A percentile compares a stretch with the other conserved stretches of the same genome.
These are phyloP conservation scores for Meta bourneti DNA, from an alignment of 2,888 invertebrate species.

Conservation along the genomic window DNA sequence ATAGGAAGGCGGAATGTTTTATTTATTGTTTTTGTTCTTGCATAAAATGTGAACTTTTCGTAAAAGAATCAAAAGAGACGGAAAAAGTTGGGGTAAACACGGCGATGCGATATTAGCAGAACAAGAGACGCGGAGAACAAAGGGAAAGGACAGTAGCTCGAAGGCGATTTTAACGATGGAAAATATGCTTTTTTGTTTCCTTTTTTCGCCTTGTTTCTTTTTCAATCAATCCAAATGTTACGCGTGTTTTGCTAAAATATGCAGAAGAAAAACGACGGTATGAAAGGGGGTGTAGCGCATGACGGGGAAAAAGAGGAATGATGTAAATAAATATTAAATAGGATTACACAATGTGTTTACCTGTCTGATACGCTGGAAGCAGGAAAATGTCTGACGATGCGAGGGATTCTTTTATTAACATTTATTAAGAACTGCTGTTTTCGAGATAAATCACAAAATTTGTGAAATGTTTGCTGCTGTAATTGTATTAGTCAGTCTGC, in stretches of 20 bases:
- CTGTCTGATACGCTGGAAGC: neutral
- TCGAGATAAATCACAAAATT: too few species aligned
- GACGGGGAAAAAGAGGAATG: neutral
- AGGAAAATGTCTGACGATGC: neutral
- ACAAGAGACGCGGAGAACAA: neutral
- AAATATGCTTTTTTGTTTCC: neutral
- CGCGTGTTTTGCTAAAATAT: neutral
- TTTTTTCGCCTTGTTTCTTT: conserved; percentile 3
- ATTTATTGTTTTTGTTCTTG: conserved; percentile 16
- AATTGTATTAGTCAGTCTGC: too few species aligned
- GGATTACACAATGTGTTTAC: neutral
- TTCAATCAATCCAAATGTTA: conserved; percentile 28
- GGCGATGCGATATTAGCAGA: conserved; percentile 9
- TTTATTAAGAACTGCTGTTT: too few species aligned
- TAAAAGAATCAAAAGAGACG: neutral
- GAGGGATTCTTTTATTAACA: neutral
- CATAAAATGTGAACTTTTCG: conserved; percentile 21
- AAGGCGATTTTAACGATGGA: conserved; percentile 19
- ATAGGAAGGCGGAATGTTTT: neutral
- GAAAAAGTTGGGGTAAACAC: conserved; percentile 5
- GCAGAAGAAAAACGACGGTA: neutral
- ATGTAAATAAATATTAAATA: neutral
- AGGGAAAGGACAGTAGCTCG: neutral
- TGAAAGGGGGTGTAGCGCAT: neutral
- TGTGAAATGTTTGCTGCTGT: too few species aligned